Conservation (phyloP, 2,888 invertebrate species). For the Pardosa pseudoannulata region DNA sequence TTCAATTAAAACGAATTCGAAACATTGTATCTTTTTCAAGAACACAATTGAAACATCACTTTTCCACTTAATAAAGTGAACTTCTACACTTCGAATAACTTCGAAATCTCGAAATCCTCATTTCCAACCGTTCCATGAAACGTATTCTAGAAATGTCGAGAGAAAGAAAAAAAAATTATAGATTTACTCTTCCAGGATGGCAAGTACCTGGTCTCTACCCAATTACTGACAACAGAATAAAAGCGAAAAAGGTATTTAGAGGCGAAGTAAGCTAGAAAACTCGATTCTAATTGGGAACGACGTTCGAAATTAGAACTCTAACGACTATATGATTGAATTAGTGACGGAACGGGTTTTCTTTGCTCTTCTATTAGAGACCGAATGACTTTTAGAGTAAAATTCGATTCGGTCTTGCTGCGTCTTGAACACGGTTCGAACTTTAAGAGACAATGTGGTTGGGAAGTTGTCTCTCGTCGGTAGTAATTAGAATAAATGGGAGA, state of each 20-base stretch:
- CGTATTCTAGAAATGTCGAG: background rate
- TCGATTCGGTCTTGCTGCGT: background rate
- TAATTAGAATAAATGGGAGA: background rate
- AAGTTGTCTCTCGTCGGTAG: background rate
- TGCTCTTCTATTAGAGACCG: constrained; percentile 18
- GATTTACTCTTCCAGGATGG: background rate
- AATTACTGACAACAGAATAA: constrained; percentile 52
- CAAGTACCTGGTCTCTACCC: constrained; percentile 20
- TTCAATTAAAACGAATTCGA: no score
- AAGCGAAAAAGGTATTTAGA: constrained; percentile 52
- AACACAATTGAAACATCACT: no score
- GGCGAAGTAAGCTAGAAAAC: constrained; percentile 45
- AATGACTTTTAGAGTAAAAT: constrained; percentile 30
- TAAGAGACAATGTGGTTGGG: background rate
- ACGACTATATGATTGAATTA: constrained; percentile 72
- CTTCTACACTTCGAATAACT: background rate
- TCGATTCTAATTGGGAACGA: constrained; percentile 68
- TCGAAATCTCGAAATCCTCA: background rate
- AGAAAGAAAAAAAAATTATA: background rate
- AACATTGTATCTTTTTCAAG: no score
- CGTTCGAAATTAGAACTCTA: constrained; percentile 67
- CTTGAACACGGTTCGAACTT: background rate
- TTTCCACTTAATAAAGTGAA: background rate
- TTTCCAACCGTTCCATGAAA: background rate
- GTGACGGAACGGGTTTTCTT: constrained; percentile 24